Percentiles rank a stretch among this genome's conserved stretches.
These are phyloP conservation scores for Cryptosula pallasiana DNA, from an alignment of 2,888 invertebrate genomes.

Conservation along the genomic window DNA sequence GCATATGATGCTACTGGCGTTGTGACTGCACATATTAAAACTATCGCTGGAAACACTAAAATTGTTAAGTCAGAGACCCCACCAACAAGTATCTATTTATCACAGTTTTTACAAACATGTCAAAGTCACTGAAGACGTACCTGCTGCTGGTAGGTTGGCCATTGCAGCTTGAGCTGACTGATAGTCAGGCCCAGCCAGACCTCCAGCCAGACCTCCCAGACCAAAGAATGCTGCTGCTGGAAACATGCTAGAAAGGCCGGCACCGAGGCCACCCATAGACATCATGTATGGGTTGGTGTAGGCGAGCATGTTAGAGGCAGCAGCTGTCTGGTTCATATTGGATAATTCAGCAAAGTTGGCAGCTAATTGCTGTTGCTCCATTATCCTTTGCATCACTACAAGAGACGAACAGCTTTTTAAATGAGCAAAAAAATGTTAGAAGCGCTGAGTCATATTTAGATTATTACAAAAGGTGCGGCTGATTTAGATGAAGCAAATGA, in stretches of 20 bases:
- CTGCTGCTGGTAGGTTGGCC: neutral
- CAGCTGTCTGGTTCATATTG: neutral
- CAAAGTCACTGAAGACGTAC: too few species aligned
- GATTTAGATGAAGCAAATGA: too few species aligned
- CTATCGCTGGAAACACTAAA: too few species aligned
- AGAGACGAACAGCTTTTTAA: too few species aligned
- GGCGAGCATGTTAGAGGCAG: neutral
- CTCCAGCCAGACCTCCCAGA: neutral
- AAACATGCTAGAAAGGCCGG: neutral
- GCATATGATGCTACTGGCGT: too few species aligned
- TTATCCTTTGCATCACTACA: neutral
- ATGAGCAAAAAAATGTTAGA: too few species aligned
- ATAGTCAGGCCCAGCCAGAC: neutral
- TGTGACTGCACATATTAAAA: too few species aligned
- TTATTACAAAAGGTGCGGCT: too few species aligned
- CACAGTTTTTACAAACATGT: too few species aligned
- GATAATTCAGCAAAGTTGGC: neutral
- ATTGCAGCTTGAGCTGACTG: conserved; percentile 17
- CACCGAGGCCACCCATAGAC: neutral
- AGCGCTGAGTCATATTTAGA: too few species aligned
- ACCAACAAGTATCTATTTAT: too few species aligned
- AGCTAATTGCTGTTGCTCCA: neutral
- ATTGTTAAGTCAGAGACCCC: too few species aligned
- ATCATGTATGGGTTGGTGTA: conserved; percentile 2
- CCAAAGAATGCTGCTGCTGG: neutral